phyloP scores from a whole-genome alignment of 2,113 vertebrate species.

The Thalassoma bifasciatum region DNA sequence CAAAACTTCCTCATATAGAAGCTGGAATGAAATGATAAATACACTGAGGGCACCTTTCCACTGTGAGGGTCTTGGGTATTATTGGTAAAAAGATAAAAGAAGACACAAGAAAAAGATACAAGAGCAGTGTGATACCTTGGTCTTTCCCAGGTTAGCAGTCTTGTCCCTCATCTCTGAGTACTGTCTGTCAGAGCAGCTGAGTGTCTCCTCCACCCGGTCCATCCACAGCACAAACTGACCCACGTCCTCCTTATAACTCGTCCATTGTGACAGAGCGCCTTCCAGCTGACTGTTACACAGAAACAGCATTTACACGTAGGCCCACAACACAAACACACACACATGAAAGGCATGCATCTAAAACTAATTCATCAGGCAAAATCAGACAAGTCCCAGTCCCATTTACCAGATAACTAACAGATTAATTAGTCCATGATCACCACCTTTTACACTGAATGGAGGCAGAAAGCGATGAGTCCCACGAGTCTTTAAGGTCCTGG shows the following conservation, averaged over 20 bases:
- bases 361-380: conserved; percentile 56
- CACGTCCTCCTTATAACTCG: conserved; percentile 96
- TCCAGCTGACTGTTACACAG: conserved; percentile 89
- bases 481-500: conserved; percentile 91
- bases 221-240: conserved; percentile 94
- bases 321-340: not conserved
- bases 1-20: conserved; percentile 93
- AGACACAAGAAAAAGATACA: not conserved
- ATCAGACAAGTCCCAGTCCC: conserved; percentile 32
- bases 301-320: conserved; percentile 5
- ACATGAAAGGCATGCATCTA: conserved; percentile 1
- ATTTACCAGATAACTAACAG: conserved; percentile 36
- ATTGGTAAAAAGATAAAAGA: not conserved
- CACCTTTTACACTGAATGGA: conserved; percentile 97
- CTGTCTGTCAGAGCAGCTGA: conserved; percentile 87
- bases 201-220: conserved; percentile 89
- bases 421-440: conserved; percentile 35
- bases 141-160: conserved; percentile 89
- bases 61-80: too few species aligned
- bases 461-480: conserved; percentile 90
- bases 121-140: conserved; percentile 86
- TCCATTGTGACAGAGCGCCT: conserved; percentile 96
- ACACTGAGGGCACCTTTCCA: not conserved
- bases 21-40: conserved; percentile 79
- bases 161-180: conserved; percentile 93